Evolutionary conservation across 2,113 vertebrate genomes (phyloP).

Genomic region (Pollachius pollachius): DNA sequence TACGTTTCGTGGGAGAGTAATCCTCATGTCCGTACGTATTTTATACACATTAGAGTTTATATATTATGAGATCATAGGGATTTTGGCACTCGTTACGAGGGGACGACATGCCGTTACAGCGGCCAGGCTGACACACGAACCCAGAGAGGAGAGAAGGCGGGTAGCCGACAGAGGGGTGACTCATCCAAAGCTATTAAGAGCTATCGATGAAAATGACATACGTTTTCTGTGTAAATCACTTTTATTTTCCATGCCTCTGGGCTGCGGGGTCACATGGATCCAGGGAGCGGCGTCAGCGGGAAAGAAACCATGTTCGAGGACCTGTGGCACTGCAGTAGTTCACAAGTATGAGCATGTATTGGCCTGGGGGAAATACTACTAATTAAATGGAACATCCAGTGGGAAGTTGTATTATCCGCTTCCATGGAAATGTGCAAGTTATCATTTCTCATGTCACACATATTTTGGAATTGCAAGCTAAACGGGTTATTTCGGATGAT

Average conservation of each 20-base stretch:
- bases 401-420: too few species aligned
- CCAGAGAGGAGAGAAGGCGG: conserved; percentile 26
- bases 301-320: too few species aligned
- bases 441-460: too few species aligned
- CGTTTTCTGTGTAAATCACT: conserved; percentile 39
- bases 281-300: too few species aligned
- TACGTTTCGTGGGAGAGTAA: conserved; percentile 44
- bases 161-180: not conserved
- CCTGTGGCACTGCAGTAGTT: too few species aligned
- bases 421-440: too few species aligned
- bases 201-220: conserved; percentile 32
- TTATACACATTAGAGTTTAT: conserved; percentile 25
- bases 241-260: conserved; percentile 39
- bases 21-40: conserved; percentile 52
- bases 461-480: too few species aligned
- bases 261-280: too few species aligned
- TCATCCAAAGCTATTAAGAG: conserved; percentile 32
- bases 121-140: conserved; percentile 36
- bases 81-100: conserved; percentile 46
- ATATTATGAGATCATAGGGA: conserved; percentile 8
- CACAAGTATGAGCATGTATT: too few species aligned
- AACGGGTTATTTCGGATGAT: too few species aligned
- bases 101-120: conserved; percentile 39
- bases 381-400: too few species aligned
- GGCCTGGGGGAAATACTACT: too few species aligned